Conservation (phyloP, 2,113 vertebrate species). For the Heloderma charlesbogerti region DNA sequence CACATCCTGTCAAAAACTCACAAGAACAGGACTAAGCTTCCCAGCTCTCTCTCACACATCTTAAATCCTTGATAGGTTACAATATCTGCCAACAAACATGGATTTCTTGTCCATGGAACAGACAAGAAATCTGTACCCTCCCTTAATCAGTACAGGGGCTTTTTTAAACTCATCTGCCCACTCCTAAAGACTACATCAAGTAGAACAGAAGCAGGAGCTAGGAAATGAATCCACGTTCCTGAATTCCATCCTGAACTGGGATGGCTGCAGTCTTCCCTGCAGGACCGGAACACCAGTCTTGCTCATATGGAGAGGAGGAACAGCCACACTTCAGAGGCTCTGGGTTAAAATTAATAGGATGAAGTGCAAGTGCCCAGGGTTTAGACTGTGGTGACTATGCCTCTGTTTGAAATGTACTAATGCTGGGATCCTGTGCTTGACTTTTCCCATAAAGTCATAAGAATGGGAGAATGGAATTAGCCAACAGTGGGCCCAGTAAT, state of each 20-base stretch:
- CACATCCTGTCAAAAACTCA: background rate
- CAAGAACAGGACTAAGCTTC: background rate
- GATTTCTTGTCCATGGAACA: background rate
- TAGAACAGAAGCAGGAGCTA: background rate
- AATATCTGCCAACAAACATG: background rate
- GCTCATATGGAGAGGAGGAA: background rate
- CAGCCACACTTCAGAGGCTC: background rate
- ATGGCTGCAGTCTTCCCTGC: background rate
- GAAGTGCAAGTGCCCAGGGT: background rate
- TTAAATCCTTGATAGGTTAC: background rate
- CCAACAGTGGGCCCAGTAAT: background rate
- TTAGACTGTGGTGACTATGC: slow-evolving; percentile 50
- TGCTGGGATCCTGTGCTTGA: slow-evolving; percentile 49
- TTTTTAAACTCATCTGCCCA: background rate
- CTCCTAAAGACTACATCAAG: background rate
- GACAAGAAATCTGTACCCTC: background rate
- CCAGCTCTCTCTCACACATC: background rate
- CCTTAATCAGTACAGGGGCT: background rate
- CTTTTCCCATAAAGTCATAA: slow-evolving; percentile 50
- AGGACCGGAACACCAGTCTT: background rate
- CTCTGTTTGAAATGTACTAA: slow-evolving; percentile 65
- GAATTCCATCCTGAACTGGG: background rate
- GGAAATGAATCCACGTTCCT: background rate
- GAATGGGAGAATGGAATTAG: slow-evolving; percentile 53
- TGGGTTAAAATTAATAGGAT: slow-evolving; percentile 42